Evolutionary conservation across 2,797 vertebrate species (phyloP).

Genomic region (Pelobates cultripes): DNA sequence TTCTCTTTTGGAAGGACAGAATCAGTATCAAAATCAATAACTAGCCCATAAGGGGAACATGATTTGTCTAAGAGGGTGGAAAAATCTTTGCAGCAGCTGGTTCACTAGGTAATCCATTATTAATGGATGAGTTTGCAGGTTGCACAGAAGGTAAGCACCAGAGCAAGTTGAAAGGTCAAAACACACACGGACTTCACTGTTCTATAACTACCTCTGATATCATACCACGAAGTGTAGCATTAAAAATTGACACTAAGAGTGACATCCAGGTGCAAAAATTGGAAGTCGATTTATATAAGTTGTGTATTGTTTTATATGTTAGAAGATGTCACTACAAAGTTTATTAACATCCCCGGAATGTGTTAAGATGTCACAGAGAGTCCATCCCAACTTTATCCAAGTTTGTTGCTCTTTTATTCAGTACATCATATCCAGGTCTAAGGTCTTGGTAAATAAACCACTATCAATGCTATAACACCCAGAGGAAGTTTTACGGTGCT

Average conservation of each 20-base stretch:
- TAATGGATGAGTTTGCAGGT: conserved; percentile 57
- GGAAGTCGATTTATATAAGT: neutral
- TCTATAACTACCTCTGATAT: neutral
- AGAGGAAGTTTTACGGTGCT: no score
- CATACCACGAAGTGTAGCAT: neutral
- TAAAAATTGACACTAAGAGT: neutral
- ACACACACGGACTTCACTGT: neutral
- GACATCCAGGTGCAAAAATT: neutral
- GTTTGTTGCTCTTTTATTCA: no score
- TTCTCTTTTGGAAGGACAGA: conserved; percentile 42
- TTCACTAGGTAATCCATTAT: conserved; percentile 60
- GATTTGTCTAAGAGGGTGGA: conserved; percentile 61
- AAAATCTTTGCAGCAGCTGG: conserved; percentile 63
- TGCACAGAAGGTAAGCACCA: conserved; percentile 51
- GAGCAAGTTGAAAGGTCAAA: conserved; percentile 34
- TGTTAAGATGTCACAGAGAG: no score
- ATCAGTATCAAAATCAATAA: conserved; percentile 69
- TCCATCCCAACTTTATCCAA: no score
- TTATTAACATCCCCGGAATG: no score
- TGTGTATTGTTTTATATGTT: neutral
- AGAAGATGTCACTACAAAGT: no score
- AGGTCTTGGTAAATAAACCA: no score
- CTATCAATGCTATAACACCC: no score
- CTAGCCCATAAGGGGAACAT: conserved; percentile 55
- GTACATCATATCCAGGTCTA: no score